A percentile compares a stretch with the other conserved stretches of the same genome.
phyloP scores from a whole-genome alignment of 2,113 vertebrate genomes.

The Cyanoderma ruficeps region DNA sequence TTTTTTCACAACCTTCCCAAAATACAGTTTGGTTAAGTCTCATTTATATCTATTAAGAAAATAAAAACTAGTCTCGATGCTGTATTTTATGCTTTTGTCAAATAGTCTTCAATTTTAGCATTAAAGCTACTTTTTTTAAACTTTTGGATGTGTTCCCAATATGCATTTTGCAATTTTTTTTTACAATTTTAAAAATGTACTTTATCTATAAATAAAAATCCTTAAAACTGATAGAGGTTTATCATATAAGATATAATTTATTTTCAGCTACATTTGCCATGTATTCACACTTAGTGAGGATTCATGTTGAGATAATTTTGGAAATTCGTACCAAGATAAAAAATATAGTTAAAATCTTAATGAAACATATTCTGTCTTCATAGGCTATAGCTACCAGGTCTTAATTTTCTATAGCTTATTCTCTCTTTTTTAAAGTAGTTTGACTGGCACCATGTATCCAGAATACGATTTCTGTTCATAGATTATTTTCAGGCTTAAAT shows the following conservation, averaged over 20 bases:
- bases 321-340: slow-evolving; percentile 22
- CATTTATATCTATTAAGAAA: slow-evolving; percentile 67
- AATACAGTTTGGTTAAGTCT: slow-evolving; percentile 37
- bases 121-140: slow-evolving; percentile 57
- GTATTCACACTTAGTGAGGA: slow-evolving; percentile 29
- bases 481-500: slow-evolving; percentile 8
- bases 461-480: slow-evolving; percentile 16
- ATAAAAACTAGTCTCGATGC: slow-evolving; percentile 30
- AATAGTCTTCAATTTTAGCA: slow-evolving; percentile 61
- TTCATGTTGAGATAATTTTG: slow-evolving; percentile 45
- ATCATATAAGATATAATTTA: slow-evolving; percentile 25
- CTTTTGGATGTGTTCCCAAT: slow-evolving; percentile 57
- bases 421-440: slow-evolving; percentile 9
- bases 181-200: slow-evolving; percentile 59
- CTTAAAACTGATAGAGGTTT: slow-evolving; percentile 48
- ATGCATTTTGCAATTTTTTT: slow-evolving; percentile 57
- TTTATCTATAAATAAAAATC: slow-evolving; percentile 65
- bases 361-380: slow-evolving; percentile 17
- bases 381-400: slow-evolving; percentile 32
- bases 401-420: slow-evolving; percentile 24
- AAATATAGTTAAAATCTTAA: slow-evolving; percentile 58
- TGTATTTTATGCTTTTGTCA: slow-evolving; percentile 48
- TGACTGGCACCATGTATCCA: slow-evolving; percentile 10
- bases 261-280: slow-evolving; percentile 45
- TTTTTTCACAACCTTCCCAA: slow-evolving; percentile 35